Evolutionary conservation across 2,888 invertebrate genomes (phyloP), one percentile per base, ranked within the genome.

Genomic region (Lutraria lutraria): DNA sequence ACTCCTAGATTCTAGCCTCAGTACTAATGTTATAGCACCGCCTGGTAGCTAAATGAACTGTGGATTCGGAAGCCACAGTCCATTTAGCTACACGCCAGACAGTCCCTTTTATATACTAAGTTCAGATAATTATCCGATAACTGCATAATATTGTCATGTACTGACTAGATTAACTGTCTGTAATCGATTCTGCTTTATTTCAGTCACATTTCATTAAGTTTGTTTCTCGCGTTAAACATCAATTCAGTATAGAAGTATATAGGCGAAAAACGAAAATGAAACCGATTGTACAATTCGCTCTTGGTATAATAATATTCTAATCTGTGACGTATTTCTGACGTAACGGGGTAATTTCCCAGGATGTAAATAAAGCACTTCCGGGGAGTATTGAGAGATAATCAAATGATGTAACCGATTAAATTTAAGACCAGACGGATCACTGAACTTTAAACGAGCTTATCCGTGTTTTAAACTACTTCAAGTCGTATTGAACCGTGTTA

Each of bases 281-380:
- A 25, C 25, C 63, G 25, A 68, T 68, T 25, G 63, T 15, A 21
- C 25, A 68, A 21, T 68, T 13, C 13, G 25, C 13, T 68, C 25
- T 12, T 13, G 63, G 25, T n/a, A 13, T n/a, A 25, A n/a, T 68
- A 68, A 56, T 56, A 31, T 6, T 13, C 21, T 76, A 76, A 76
- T 76, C 76, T 31, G n/a, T 83, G 83, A 83, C 68, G 83, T 68
- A 52, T 25, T 19, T 19, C n/a, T 90, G 88, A 90, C 88, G 90
- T 90, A 60, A 56, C 15, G 43, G 52, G 86, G 90, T 88, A 82
- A 79, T 88, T 88, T 76, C 90, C 90, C 68, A 56, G 43, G 84
- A 85, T 88, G 83, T 85, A 86, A 90, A 83, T 83, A 83, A 82
- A 88, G 81, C 83, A 25, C 87, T 68, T 68, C 83, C 83, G 83